Evolutionary conservation across 2,888 invertebrate species (phyloP), one percentile per base, ranked within the genome.

Genomic region (Argyresthia goedartella): DNA sequence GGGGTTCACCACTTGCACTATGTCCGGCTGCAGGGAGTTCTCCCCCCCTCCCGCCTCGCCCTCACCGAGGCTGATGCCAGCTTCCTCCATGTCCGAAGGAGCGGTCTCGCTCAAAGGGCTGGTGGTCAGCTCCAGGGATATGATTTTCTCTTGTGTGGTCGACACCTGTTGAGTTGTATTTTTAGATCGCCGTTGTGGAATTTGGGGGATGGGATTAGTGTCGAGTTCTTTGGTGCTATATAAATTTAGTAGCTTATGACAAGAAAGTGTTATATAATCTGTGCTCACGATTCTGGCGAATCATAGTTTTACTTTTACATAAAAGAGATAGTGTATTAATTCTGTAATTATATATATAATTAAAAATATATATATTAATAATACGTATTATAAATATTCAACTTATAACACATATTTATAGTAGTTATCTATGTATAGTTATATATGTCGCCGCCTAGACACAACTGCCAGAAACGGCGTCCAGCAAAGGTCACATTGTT

Each of bases 71-170:
- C 76, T 73, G 57, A 79, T 61, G 56, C 65, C 67, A 33, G 54
- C 62, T 63, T 77, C 72, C 57, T 76, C 75, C 56, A 87, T 58
- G 57, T 81, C 66, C 53, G 81, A 62, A 42, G 88, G 81, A 54
- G 89, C 88, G 25, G 89, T 88, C 63, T 90, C 89, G 54, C 89
- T 89, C 63, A 89, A 72, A 60, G 90, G 85, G 80, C 90, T 86
- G 72, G 89, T 91, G 56, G 92, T 93, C 71, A 96, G 81, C 81
- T 96, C 95, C 79, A 96, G 82, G 54, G 95, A 95, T 81, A 96
- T 94, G 64, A 96, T 95, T 87, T 95, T 95, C 84, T 95, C 95
- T 81, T 94, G 93, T 58, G 95, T 92, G 56, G 95, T 95, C 89
- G 96, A 95, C 76, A 95, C 95, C 95, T 94, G 76, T 52, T 39